Base-by-base conservation (phyloP, 2,888 invertebrate genomes). In the Zeuzera pyrina region DNA sequence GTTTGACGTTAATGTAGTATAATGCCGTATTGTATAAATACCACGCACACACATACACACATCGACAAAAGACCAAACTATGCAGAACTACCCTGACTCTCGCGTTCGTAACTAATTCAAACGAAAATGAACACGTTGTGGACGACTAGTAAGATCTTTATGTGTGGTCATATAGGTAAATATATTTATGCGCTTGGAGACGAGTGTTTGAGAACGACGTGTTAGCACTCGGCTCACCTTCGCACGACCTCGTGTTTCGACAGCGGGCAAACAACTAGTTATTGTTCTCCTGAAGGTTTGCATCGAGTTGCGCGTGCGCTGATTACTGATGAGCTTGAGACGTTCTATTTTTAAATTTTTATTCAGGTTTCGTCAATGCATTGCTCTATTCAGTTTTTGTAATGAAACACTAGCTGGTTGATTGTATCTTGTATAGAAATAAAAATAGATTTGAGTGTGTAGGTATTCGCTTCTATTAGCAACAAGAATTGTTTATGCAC, bases 161-260 rank as follows among this genome's bases (percentile, higher is more conserved):
- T 28, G 23, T 22, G 49, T 28, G 43, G 16, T 21, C 30, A 12
- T 8, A 15, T 11, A 30, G 15, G 10, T 8, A 11, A 27, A 28
- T 28, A 28, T 28, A 26, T 3, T n/a, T n/a, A n/a, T 33, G 2
- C 19, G 29, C 13, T 25, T 35, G 12, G 32, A 37, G 47, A 30
- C 11, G 49, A 49, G 49, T 49, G 53, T 47, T 67, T 68, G 73
- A 76, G 78, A 66, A 63, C 53, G 57, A 52, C 57, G 67, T 67
- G 73, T 74, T 71, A 71, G 68, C 66, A 58, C 59, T 69, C 64
- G 64, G 58, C 53, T 81, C 79, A 81, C 81, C 79, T 83, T 78
- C 78, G 71, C 49, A 53, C 76, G 81, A 83, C 81, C 81, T 79
- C 81, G 78, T 53, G 73, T 76, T 70, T 79, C 77, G 68, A 76